Evolutionary conservation across 1,140 invertebrate species (phyloP).

Genomic region (Trichomalopsis sarcophagae): DNA sequence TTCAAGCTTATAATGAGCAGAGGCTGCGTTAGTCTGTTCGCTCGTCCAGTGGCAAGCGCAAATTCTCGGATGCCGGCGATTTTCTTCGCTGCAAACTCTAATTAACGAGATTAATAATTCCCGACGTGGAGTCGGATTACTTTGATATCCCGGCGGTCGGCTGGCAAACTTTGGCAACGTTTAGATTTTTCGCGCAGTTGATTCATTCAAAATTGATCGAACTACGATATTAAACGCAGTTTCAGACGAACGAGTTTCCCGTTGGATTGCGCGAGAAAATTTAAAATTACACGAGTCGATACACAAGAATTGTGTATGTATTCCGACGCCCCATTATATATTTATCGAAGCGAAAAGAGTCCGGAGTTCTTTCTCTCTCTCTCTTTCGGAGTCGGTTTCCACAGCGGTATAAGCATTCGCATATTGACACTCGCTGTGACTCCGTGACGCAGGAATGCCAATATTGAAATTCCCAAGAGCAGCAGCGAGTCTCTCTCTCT

Average conservation of each 20-base stretch:
- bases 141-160: background rate
- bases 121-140: conserved; percentile 2
- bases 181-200: background rate
- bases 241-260: no score
- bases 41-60: background rate
- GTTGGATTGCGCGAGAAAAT: no score
- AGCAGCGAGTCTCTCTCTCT: background rate
- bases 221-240: no score
- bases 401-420: background rate
- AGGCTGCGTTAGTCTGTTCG: background rate
- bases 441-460: background rate
- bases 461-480: conserved; percentile 28
- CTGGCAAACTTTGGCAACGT: no score
- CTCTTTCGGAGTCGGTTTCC: background rate
- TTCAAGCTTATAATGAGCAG: background rate
- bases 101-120: conserved; percentile 37
- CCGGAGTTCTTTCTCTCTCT: background rate
- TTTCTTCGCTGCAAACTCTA: conserved; percentile 5
- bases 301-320: background rate
- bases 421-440: background rate
- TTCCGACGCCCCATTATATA: background rate
- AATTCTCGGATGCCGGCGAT: background rate
- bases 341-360: background rate
- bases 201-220: background rate
- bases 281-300: no score